Evolutionary conservation across 2,797 vertebrate species (phyloP).

Genomic region (Ispidina lecontei): DNA sequence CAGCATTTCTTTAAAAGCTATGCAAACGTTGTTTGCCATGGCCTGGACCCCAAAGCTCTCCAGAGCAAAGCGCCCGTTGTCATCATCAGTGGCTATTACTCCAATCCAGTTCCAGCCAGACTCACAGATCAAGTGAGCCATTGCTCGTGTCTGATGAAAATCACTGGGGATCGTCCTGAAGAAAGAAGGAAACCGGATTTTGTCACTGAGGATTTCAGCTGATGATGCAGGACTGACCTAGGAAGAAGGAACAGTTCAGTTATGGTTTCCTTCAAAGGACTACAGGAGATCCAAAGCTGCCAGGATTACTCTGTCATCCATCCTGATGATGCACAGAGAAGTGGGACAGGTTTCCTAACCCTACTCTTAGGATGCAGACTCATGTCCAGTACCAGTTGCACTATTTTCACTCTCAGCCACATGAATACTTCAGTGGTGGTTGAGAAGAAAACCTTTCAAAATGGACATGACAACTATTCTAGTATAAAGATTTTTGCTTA

Average conservation of each 20-base stretch:
- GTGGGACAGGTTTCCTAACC: background rate
- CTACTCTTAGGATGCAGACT: background rate
- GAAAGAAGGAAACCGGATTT: constrained; percentile 88
- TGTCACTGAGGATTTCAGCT: constrained; percentile 88
- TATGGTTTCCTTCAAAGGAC: background rate
- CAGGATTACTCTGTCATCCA: background rate
- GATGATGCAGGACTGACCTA: constrained; percentile 92
- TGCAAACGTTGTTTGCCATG: constrained; percentile 81
- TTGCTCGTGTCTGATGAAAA: constrained; percentile 86
- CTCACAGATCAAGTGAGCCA: constrained; percentile 82
- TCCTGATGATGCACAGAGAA: background rate
- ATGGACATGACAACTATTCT: background rate
- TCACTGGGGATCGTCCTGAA: constrained; percentile 89
- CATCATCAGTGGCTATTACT: constrained; percentile 85
- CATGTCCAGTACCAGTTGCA: background rate
- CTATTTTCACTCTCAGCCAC: background rate
- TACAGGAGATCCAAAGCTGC: background rate
- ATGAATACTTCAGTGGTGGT: background rate
- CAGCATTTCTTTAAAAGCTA: constrained; percentile 86
- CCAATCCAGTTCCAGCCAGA: constrained; percentile 89
- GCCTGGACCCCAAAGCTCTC: constrained; percentile 82
- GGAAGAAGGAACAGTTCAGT: constrained; percentile 47
- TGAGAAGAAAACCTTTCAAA: background rate
- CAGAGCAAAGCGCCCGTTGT: constrained; percentile 85
- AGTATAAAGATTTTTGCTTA: background rate